Conservation (phyloP, 2,113 vertebrate species). For the Tupaia tana region DNA sequence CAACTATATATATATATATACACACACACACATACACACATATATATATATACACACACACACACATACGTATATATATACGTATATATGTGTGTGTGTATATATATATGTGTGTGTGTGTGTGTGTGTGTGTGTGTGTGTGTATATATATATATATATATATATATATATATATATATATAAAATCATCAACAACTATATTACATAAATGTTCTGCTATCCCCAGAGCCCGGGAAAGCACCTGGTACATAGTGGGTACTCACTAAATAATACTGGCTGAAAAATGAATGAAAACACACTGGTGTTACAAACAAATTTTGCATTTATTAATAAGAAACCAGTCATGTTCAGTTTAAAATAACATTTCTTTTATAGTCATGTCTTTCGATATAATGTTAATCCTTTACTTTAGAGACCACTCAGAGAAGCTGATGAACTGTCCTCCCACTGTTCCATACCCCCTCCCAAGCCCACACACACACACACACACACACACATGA, state of each 20-base stretch:
- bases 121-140: too few species aligned
- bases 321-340: slow-evolving; percentile 69
- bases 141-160: too few species aligned
- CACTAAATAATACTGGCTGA: background rate
- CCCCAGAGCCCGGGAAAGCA: background rate
- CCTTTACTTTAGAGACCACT: background rate
- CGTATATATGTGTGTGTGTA: too few species aligned
- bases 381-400: slow-evolving; percentile 27
- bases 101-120: too few species aligned
- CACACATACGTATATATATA: too few species aligned
- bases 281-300: slow-evolving; percentile 49
- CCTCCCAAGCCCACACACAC: background rate
- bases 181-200: background rate
- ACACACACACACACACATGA: background rate
- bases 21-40: too few species aligned
- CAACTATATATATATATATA: too few species aligned
- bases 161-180: too few species aligned
- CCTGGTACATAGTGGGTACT: background rate
- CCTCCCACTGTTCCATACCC: background rate
- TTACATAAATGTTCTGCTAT: background rate
- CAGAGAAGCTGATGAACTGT: background rate
- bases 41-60: too few species aligned
- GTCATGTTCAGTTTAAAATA: slow-evolving; percentile 38
- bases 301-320: slow-evolving; percentile 48
- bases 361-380: background rate